Conservation (phyloP, 2,888 invertebrate species). For the Agriopis leucophaearia region DNA sequence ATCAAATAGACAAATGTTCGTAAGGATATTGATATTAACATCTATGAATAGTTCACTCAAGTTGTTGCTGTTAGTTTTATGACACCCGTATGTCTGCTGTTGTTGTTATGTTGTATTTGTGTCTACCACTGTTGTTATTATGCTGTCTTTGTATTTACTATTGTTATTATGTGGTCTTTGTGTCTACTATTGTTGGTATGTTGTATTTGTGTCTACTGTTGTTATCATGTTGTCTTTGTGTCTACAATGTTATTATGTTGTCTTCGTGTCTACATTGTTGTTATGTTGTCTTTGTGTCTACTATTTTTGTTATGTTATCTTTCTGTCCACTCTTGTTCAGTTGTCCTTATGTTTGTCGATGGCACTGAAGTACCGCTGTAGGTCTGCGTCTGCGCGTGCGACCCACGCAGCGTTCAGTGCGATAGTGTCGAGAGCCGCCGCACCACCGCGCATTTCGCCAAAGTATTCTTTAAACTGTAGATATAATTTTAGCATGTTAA, state of each 20-base stretch:
- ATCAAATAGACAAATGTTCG: too few relatives aligned
- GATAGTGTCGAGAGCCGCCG: constrained; percentile 92
- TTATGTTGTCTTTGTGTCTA: too few relatives aligned
- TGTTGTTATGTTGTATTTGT: background rate
- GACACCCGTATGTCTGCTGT: background rate
- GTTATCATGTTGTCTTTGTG: too few relatives aligned
- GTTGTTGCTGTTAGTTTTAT: too few relatives aligned
- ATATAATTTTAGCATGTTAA: background rate
- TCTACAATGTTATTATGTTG: constrained; percentile 4
- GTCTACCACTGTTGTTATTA: too few relatives aligned
- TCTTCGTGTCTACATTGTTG: constrained; percentile 5
- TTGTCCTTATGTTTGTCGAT: constrained; percentile 41
- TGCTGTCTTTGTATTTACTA: too few relatives aligned
- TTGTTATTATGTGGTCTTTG: too few relatives aligned
- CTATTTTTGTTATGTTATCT: background rate
- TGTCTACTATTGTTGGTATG: too few relatives aligned
- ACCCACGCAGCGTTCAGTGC: constrained; percentile 95
- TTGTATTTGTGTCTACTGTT: too few relatives aligned
- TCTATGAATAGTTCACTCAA: too few relatives aligned
- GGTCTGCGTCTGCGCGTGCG: constrained; percentile 83
- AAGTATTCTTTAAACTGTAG: constrained; percentile 88
- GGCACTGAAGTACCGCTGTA: constrained; percentile 69
- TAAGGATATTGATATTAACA: too few relatives aligned
- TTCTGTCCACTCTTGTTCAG: background rate
- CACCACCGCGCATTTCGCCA: constrained; percentile 85